Base-by-base conservation (phyloP, 2,113 vertebrate species). In the Amphiprion ocellaris region DNA sequence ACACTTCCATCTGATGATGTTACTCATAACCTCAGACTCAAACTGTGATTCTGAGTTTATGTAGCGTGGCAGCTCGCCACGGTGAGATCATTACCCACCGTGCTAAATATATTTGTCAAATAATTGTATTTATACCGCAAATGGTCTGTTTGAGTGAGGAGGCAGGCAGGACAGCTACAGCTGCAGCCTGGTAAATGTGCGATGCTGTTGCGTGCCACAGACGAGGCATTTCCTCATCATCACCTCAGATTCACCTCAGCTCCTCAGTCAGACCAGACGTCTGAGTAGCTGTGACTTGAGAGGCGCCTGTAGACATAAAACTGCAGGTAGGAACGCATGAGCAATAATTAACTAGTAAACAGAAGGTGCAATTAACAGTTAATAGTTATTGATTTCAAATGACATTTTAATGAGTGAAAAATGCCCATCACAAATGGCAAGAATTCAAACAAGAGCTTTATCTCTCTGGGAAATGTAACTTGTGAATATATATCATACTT, bases 21-120 rank as follows among this genome's bases (percentile, higher is more conserved):
- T 63, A 6, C 62, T 80, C 70, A 24, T 61, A 72, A 75, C 64
- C 74, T 82, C 60, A 23, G 70, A 63, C 39, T 76, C 52, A 75
- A 66, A 84, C 80, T 73, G 41, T 11, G 49, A 67, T 10, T 21
- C 30, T 4, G 30, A 64, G 77, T 74, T 85, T 63, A 73, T 88
- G 50, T 61, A 37, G 30, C 47, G 9, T 82, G 72, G 69, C 73
- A 75, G 47, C 65, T 59, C 8, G 17, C 46, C 69, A 52, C 44
- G 5, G 41, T 83, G 54, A 78, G 23, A 60, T 77, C 63, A 68
- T 76, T 73, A 65, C 28, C 64, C 58, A 26, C 52, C 12, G 16
- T 5, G 2, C 41, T 49, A 74, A 87, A 87, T 62, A 67, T 65
- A 69, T 81, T 68, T 77, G 1, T 64, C 17, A 54, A 55, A 61